These are phyloP conservation scores for Axinella damicornis DNA, from an alignment of 37 sponge, comb jelly and placozoan species.

Conservation along the genomic window DNA sequence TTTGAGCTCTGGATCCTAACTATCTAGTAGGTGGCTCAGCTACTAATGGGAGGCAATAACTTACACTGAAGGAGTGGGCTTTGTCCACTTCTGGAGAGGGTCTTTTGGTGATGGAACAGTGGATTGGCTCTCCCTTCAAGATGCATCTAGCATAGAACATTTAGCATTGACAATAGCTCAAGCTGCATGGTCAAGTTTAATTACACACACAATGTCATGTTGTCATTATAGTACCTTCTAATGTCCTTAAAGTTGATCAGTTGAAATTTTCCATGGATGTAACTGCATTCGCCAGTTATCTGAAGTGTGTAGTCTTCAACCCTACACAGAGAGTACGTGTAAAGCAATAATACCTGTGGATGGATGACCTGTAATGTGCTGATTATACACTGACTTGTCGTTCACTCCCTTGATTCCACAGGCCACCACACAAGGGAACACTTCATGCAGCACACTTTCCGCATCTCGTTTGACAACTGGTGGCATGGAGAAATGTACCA, in stretches of 20 bases:
- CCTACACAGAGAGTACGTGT: slow-evolving; percentile 6
- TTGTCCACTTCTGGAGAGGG: slow-evolving; percentile 15
- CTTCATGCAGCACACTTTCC: neutral
- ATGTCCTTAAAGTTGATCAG: slow-evolving; percentile 60
- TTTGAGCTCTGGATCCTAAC: too few species aligned
- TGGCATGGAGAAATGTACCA: too few species aligned
- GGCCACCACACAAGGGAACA: slow-evolving; percentile 44
- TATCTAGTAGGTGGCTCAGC: too few species aligned
- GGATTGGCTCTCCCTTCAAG: slow-evolving; percentile 37
- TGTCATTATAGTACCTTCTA: slow-evolving; percentile 40
- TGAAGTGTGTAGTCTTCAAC: slow-evolving; percentile 44
- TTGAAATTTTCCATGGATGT: slow-evolving; percentile 44
- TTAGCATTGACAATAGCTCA: too few species aligned
- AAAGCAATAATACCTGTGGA: too few species aligned
- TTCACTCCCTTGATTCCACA: slow-evolving; percentile 7
- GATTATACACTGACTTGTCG: slow-evolving; percentile 26
- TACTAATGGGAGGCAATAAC: neutral
- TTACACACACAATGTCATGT: too few species aligned
- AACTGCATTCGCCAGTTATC: slow-evolving; percentile 59
- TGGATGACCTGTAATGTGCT: neutral
- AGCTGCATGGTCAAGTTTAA: too few species aligned
- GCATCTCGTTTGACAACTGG: slow-evolving; percentile 12
- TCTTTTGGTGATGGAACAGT: slow-evolving; percentile 41
- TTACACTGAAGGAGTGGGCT: slow-evolving; percentile 12
- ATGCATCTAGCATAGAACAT: slow-evolving; percentile 2